phyloP scores from a whole-genome alignment of 2,113 vertebrate genomes.

The Mionectes macconnelli region DNA sequence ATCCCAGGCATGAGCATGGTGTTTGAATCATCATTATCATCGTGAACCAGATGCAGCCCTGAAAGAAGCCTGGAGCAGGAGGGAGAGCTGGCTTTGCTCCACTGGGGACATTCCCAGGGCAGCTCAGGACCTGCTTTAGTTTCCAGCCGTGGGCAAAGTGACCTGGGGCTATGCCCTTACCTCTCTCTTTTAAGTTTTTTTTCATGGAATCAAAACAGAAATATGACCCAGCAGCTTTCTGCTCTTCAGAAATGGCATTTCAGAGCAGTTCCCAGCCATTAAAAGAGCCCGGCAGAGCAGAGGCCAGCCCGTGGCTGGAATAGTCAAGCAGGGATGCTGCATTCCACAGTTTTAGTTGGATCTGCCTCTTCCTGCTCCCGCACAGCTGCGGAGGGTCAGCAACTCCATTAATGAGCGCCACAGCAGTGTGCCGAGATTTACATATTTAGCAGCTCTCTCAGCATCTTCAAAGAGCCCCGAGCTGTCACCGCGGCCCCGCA shows the following conservation, averaged over 20 bases:
- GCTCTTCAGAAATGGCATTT: not conserved
- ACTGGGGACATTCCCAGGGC: not conserved
- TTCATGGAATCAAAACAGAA: not conserved
- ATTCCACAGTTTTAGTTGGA: not conserved
- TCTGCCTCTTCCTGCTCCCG: not conserved
- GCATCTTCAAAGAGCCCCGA: conserved; percentile 15
- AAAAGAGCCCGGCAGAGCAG: not conserved
- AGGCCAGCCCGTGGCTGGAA: not conserved
- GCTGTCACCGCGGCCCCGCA: not conserved
- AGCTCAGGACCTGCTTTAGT: not conserved
- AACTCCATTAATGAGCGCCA: not conserved
- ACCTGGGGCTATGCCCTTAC: not conserved
- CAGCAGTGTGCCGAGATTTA: not conserved
- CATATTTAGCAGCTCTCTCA: conserved; percentile 14
- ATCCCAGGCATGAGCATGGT: not conserved
- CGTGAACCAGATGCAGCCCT: not conserved
- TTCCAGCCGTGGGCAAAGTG: not conserved
- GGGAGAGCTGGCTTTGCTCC: not conserved
- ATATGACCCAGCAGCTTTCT: not conserved
- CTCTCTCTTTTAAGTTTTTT: not conserved
- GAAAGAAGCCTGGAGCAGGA: not conserved
- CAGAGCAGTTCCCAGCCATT: not conserved
- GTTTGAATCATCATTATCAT: not conserved
- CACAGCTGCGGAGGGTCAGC: conserved; percentile 18
- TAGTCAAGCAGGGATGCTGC: not conserved